These are phyloP conservation scores for Harpegnathos saltator DNA, from an alignment of 1,140 invertebrate species.

Conservation along the genomic window DNA sequence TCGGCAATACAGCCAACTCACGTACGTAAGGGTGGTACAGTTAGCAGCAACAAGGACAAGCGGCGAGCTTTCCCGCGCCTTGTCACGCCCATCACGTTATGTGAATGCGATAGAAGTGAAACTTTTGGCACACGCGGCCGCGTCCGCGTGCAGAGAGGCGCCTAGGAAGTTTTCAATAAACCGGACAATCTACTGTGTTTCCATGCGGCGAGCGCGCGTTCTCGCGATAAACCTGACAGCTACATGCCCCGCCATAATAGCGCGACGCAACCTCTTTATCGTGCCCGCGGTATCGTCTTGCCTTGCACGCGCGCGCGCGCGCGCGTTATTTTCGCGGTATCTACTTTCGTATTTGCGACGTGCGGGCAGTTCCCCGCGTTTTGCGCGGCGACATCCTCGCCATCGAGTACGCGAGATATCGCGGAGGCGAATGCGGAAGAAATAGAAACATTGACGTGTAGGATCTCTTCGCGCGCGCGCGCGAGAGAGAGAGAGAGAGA, in stretches of 20 bases:
- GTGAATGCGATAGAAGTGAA: slow-evolving; percentile 10
- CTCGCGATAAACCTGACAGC: not conserved
- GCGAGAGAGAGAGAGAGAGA: not conserved
- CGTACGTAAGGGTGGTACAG: not conserved
- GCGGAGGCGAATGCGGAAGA: not conserved
- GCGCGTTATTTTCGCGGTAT: slow-evolving; percentile 44
- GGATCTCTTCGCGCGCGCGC: too few relatives aligned
- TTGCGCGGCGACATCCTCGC: not conserved
- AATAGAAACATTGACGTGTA: not conserved
- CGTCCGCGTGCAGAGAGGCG: not conserved
- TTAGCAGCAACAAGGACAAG: not conserved
- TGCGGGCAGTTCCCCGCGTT: not conserved
- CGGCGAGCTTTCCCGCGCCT: slow-evolving; percentile 4
- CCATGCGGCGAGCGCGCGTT: not conserved
- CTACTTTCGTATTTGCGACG: not conserved
- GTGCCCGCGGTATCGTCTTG: not conserved
- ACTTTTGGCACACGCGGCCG: slow-evolving; percentile 29
- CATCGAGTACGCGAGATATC: not conserved
- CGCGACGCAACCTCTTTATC: slow-evolving; percentile 37
- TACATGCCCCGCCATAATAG: slow-evolving; percentile 9
- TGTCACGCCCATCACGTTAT: slow-evolving; percentile 25
- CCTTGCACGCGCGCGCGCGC: too few relatives aligned
- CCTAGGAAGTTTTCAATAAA: slow-evolving; percentile 59
- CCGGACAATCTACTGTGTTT: slow-evolving; percentile 40
- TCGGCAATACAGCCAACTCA: not conserved